These are phyloP conservation scores for Harpalus rubripes DNA, from an alignment of 2,888 invertebrate genomes.

Conservation along the genomic window DNA sequence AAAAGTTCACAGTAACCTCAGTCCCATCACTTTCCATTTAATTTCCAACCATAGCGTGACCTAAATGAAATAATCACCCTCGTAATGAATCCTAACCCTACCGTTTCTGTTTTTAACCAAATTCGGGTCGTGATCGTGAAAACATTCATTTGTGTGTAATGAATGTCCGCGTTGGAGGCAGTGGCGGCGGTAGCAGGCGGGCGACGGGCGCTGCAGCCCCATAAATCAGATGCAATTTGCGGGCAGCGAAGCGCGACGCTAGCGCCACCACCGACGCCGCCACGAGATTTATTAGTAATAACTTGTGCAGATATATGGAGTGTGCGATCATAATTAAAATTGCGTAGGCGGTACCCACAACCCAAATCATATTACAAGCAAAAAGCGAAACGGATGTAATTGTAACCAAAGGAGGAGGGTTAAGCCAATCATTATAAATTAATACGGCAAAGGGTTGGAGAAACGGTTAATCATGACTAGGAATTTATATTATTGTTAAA, in stretches of 20 bases:
- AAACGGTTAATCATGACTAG: neutral
- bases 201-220: constrained; percentile 66
- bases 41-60: neutral
- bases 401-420: constrained; percentile 11
- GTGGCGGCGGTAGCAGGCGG: constrained; percentile 16
- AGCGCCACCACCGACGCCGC: constrained; percentile 67
- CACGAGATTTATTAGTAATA: constrained; percentile 74
- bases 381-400: constrained; percentile 42
- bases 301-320: constrained; percentile 71
- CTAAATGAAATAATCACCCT: constrained; percentile 31
- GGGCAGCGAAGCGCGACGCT: constrained; percentile 73
- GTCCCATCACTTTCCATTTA: neutral
- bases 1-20: neutral
- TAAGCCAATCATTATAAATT: constrained; percentile 12
- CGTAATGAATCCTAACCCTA: constrained; percentile 18
- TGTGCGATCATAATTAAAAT: constrained; percentile 74
- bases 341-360: constrained; percentile 45
- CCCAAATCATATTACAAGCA: constrained; percentile 48
- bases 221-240: constrained; percentile 75
- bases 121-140: constrained; percentile 49
- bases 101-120: constrained; percentile 48
- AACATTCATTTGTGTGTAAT: constrained; percentile 47
- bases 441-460: neutral
- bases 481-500: too few species aligned
- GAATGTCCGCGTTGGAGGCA: neutral